Evolutionary conservation across 2,113 vertebrate genomes (phyloP).

Genomic region (Lagopus leucura): DNA sequence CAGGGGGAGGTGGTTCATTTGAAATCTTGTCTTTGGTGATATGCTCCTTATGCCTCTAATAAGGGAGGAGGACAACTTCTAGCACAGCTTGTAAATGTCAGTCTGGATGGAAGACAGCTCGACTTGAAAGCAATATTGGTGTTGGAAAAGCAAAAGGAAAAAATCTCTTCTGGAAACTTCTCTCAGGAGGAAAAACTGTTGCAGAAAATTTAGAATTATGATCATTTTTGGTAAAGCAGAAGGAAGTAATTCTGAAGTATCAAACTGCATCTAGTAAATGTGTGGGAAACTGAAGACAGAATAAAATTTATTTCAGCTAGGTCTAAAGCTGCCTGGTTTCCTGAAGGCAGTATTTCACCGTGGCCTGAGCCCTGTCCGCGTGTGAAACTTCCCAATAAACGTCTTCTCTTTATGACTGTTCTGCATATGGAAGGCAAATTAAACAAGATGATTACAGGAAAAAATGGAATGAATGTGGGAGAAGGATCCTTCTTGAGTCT

Average conservation of each 20-base stretch:
- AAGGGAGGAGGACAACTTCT: conserved; percentile 57
- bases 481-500: background rate
- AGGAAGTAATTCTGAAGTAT: background rate
- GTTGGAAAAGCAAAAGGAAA: conserved; percentile 56
- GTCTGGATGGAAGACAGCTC: conserved; percentile 59
- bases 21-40: conserved; percentile 61
- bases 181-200: background rate
- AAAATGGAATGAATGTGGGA: background rate
- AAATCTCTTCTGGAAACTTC: background rate
- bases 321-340: background rate
- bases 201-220: background rate
- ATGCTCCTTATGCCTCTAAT: conserved; percentile 59
- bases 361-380: background rate
- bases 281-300: background rate
- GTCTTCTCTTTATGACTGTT: background rate
- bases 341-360: background rate
- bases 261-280: background rate
- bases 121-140: background rate
- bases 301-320: background rate
- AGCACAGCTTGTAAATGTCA: conserved; percentile 73
- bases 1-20: conserved; percentile 61
- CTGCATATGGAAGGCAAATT: background rate
- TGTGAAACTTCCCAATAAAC: background rate
- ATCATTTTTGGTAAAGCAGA: background rate
- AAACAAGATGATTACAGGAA: background rate